phyloP scores from a whole-genome alignment of 2,113 vertebrate genomes.

The Channa argus region DNA sequence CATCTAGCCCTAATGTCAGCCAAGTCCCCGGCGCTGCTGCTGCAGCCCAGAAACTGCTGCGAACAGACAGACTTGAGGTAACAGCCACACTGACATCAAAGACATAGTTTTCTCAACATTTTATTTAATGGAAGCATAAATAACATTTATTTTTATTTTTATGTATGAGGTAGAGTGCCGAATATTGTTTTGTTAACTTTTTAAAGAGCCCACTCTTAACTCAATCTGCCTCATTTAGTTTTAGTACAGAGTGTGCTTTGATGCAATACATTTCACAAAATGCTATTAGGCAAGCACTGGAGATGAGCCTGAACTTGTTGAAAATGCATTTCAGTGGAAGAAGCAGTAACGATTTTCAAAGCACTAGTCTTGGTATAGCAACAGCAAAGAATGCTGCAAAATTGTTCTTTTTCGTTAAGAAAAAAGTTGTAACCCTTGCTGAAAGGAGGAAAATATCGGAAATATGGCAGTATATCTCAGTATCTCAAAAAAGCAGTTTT shows the following conservation, averaged over 20 bases:
- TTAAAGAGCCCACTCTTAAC: background rate
- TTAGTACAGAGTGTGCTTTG: slow-evolving; percentile 15
- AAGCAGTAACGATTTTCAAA: background rate
- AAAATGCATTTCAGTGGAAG: slow-evolving; percentile 16
- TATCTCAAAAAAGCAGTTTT: background rate
- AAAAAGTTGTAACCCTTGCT: background rate
- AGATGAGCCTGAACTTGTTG: slow-evolving; percentile 24
- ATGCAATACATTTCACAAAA: background rate
- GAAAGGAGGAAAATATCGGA: no score
- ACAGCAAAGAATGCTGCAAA: background rate
- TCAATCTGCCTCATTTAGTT: slow-evolving; percentile 4
- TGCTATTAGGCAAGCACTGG: background rate
- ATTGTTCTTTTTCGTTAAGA: background rate
- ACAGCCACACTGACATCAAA: slow-evolving; percentile 1
- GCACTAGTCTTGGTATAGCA: background rate
- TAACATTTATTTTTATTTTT: no score
- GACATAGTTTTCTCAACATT: background rate
- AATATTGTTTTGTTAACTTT: no score
- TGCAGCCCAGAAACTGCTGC: slow-evolving; percentile 95
- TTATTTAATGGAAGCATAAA: no score
- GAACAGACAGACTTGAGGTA: slow-evolving; percentile 98
- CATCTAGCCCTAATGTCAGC: slow-evolving; percentile 88
- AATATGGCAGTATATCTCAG: no score
- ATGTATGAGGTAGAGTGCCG: no score
- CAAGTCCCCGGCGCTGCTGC: slow-evolving; percentile 89